Conservation (phyloP, 2,113 vertebrate genomes). For the Epinephelus moara region DNA sequence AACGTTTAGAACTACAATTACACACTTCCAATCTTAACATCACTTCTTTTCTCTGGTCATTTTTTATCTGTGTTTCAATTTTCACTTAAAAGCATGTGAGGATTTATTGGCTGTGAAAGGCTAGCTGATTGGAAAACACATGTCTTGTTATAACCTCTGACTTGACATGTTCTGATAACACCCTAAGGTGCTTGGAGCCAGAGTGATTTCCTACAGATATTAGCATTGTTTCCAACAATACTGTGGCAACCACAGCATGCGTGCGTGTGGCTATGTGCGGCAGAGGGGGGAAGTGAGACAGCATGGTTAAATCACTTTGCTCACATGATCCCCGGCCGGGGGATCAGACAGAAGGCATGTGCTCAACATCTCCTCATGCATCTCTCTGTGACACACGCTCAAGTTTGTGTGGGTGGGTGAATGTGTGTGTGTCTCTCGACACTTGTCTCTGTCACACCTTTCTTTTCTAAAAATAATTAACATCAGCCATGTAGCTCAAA, state of each 20-base stretch:
- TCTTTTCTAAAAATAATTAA: constrained; percentile 32
- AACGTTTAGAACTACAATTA: not conserved
- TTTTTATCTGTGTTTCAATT: not conserved
- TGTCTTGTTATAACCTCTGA: not conserved
- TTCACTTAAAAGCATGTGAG: not conserved
- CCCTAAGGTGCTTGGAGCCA: not conserved
- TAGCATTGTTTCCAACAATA: not conserved
- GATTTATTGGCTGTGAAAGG: not conserved
- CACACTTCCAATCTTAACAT: not conserved
- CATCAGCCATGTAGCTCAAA: not conserved
- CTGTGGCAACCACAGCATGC: too few species aligned
- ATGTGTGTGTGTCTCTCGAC: not conserved
- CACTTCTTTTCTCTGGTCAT: not conserved
- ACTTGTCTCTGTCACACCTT: constrained; percentile 38
- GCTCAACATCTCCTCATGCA: constrained; percentile 43
- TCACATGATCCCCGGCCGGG: constrained; percentile 74
- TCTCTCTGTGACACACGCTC: constrained; percentile 29
- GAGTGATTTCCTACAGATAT: not conserved
- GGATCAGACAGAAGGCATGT: constrained; percentile 63
- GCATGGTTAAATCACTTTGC: constrained; percentile 47
- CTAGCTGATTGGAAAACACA: not conserved
- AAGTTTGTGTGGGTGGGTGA: not conserved
- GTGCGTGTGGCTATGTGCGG: not conserved
- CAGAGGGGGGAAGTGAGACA: constrained; percentile 62
- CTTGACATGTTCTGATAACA: not conserved